phyloP scores from a whole-genome alignment of 2,797 vertebrate genomes.

The Leucoraja ocellata region DNA sequence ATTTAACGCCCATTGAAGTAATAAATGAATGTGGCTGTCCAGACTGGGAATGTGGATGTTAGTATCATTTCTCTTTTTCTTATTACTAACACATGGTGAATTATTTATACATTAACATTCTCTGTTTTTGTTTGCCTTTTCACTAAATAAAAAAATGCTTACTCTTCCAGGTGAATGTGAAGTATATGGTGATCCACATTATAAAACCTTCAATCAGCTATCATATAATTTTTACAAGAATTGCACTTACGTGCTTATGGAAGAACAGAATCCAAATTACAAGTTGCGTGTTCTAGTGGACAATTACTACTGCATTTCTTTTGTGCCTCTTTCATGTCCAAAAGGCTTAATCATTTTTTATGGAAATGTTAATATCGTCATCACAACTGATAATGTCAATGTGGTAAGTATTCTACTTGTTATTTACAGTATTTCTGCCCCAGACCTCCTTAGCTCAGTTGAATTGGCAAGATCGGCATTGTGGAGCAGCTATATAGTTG shows the following conservation, averaged over 20 bases:
- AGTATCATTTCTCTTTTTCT: not conserved
- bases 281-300: not conserved
- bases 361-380: not conserved
- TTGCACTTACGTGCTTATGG: slow-evolving; percentile 1
- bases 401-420: not conserved
- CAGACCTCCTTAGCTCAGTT: not conserved
- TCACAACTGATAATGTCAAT: not conserved
- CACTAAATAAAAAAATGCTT: slow-evolving; percentile 8
- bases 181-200: not conserved
- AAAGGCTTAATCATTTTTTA: not conserved
- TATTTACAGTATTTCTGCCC: not conserved
- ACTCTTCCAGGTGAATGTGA: not conserved
- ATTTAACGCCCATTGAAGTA: not conserved
- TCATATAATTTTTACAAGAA: not conserved
- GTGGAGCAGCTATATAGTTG: too few relatives aligned
- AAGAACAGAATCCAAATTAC: slow-evolving; percentile 7
- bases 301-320: not conserved
- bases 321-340: not conserved
- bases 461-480: not conserved
- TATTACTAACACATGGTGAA: not conserved
- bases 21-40: slow-evolving; percentile 23
- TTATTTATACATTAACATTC: not conserved
- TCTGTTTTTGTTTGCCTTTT: not conserved
- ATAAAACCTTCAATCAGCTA: not conserved
- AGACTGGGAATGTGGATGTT: slow-evolving; percentile 18